phyloP scores from a whole-genome alignment of 2,113 vertebrate species.

The Lethenteron reissneri region DNA sequence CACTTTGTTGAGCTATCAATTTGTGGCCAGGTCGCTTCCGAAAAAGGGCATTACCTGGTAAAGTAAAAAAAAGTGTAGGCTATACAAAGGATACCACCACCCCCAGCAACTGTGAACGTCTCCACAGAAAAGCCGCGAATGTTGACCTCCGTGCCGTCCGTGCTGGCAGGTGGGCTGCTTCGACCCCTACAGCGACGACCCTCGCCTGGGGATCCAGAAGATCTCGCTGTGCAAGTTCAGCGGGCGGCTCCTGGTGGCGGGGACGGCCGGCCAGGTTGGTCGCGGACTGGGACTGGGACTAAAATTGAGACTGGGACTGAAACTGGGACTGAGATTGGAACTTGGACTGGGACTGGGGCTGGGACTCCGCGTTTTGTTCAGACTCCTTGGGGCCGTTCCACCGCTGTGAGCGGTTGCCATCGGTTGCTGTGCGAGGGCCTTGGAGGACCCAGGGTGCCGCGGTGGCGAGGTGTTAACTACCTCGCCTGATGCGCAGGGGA shows the following conservation, averaged over 20 bases:
- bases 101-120: too few relatives aligned
- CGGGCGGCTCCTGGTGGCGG: conserved; percentile 68
- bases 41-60: too few relatives aligned
- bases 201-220: conserved; percentile 84
- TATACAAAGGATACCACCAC: too few relatives aligned
- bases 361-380: background rate
- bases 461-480: too few relatives aligned
- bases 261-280: conserved; percentile 77
- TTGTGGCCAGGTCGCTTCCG: too few relatives aligned
- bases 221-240: conserved; percentile 97
- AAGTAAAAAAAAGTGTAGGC: too few relatives aligned
- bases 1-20: too few relatives aligned
- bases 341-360: background rate
- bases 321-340: background rate
- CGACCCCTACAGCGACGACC: conserved; percentile 91
- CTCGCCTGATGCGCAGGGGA: too few relatives aligned
- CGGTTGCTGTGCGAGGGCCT: background rate
- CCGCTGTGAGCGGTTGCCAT: fast-evolving
- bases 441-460: too few relatives aligned
- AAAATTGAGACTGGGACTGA: background rate
- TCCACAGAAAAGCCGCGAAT: too few relatives aligned
- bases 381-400: background rate
- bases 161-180: conserved; percentile 62
- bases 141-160: too few relatives aligned
- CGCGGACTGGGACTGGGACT: background rate